Conservation (phyloP, 2,113 vertebrate genomes). For the Mastomys coucha region DNA sequence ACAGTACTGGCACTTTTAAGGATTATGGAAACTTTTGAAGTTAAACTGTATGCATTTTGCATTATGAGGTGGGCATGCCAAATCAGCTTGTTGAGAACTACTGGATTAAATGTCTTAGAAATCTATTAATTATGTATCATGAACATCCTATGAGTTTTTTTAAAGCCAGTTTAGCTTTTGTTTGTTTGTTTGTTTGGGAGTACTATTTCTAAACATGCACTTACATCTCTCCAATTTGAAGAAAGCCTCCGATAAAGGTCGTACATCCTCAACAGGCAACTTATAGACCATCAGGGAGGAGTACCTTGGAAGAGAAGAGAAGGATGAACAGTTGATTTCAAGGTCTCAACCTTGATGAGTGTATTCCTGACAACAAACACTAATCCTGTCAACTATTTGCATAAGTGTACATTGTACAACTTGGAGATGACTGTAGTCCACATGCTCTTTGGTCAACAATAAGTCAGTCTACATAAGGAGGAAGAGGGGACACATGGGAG, state of each 20-base stretch:
- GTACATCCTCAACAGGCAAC: constrained; percentile 91
- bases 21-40: neutral
- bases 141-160: neutral
- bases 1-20: neutral
- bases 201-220: neutral
- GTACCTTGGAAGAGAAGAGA: neutral
- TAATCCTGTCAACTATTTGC: no score
- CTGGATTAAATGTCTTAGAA: neutral
- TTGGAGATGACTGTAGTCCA: neutral
- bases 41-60: neutral
- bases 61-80: neutral
- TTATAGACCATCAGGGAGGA: constrained; percentile 91
- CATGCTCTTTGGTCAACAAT: neutral
- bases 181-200: neutral
- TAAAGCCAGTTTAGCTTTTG: neutral
- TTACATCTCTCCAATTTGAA: constrained; percentile 93
- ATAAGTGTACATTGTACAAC: fast-evolving
- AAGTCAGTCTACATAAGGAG: neutral
- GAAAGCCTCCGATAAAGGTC: constrained; percentile 92
- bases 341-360: neutral
- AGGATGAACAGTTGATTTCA: neutral
- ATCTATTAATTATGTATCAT: neutral
- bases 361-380: neutral
- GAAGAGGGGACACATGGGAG: neutral
- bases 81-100: neutral